Percentiles rank a stretch among this genome's conserved stretches.
Evolutionary conservation across 2,113 vertebrate species (phyloP).

Genomic region (Ptilonorhynchus violaceus): DNA sequence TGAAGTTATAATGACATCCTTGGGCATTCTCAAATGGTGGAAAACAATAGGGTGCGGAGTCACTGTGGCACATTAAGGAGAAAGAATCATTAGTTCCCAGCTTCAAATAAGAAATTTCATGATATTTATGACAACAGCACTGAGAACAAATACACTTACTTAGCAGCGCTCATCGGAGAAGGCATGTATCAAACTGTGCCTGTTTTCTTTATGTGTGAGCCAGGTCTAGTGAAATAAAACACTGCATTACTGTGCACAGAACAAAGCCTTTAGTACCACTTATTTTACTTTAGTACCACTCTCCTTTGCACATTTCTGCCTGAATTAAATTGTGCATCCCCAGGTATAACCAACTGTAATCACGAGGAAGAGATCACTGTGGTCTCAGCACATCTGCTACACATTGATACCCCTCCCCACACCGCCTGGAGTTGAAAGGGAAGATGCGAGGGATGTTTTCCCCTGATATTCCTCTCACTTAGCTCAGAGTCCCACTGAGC

Average conservation of each 20-base stretch:
- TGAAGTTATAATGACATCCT: conserved; percentile 79
- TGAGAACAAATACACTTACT: conserved; percentile 55
- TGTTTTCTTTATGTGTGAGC: conserved; percentile 59
- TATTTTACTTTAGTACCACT: conserved; percentile 65
- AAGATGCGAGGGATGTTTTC: conserved; percentile 48
- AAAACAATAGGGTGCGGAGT: conserved; percentile 74
- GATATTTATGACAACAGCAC: conserved; percentile 69
- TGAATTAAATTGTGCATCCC: conserved; percentile 73
- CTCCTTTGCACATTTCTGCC: conserved; percentile 65
- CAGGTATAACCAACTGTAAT: conserved; percentile 77
- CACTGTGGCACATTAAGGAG: conserved; percentile 65
- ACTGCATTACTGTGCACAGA: conserved; percentile 43
- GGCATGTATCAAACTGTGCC: conserved; percentile 54
- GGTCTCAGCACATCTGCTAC: conserved; percentile 79
- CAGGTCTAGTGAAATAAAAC: conserved; percentile 72
- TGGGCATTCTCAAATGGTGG: conserved; percentile 70
- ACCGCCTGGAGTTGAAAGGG: conserved; percentile 63
- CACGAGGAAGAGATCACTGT: conserved; percentile 68
- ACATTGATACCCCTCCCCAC: conserved; percentile 39
- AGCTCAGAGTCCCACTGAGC: conserved; percentile 47
- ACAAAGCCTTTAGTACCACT: conserved; percentile 70
- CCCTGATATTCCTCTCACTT: conserved; percentile 62
- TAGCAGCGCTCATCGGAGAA: conserved; percentile 27
- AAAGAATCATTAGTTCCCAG: conserved; percentile 76
- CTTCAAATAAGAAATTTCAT: conserved; percentile 71